Evolutionary conservation across 1,140 invertebrate genomes (phyloP).

Genomic region (Plutomurus gul): DNA sequence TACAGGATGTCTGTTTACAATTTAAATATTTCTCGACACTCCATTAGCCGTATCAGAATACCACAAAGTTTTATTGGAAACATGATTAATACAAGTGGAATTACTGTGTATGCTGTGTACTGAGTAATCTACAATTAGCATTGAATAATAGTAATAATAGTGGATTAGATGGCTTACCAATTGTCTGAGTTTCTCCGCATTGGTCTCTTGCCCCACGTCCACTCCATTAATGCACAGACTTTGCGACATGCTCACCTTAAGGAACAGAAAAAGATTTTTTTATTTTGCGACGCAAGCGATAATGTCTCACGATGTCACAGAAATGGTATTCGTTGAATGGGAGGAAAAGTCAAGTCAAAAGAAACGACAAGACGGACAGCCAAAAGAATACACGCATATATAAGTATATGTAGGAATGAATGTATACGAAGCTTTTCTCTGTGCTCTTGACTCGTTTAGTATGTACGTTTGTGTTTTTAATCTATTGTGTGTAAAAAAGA

Average conservation of each 20-base stretch:
- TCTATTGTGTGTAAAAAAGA: neutral
- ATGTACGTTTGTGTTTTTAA: neutral
- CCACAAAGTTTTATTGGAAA: too few relatives aligned
- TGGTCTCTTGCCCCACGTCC: slow-evolving; percentile 72
- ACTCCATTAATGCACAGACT: slow-evolving; percentile 51
- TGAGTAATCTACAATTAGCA: too few relatives aligned
- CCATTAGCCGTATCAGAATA: too few relatives aligned
- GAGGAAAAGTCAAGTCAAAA: neutral
- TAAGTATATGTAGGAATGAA: neutral
- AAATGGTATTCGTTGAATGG: neutral
- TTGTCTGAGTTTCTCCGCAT: slow-evolving; percentile 71
- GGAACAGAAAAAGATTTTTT: neutral
- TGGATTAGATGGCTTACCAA: slow-evolving; percentile 64
- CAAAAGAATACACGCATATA: neutral
- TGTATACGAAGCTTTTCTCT: neutral
- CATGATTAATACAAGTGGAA: too few relatives aligned
- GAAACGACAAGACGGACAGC: neutral
- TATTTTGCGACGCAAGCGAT: neutral
- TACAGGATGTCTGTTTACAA: too few relatives aligned
- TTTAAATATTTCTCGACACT: too few relatives aligned
- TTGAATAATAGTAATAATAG: neutral
- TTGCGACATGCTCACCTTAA: slow-evolving; percentile 52
- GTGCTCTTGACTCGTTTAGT: neutral
- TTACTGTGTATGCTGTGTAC: too few relatives aligned
- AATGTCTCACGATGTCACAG: neutral